Evolutionary conservation across 2,797 vertebrate genomes (phyloP), one percentile per base, ranked within the genome.

Genomic region (Cynodonichthys magdalenae): DNA sequence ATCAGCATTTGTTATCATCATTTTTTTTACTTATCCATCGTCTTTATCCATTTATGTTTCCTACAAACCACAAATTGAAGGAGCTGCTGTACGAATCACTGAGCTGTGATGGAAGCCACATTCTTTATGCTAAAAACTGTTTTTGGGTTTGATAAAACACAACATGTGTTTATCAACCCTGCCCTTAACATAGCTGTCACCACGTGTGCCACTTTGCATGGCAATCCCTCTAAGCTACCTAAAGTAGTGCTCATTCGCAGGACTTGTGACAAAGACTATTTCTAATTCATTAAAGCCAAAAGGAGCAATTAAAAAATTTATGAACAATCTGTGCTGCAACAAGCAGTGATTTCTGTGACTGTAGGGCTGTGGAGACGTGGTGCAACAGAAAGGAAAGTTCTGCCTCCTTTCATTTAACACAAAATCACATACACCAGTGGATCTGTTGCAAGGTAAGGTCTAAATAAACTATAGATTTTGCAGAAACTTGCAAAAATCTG

Each of bases 211-310:
- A 77, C 85, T 90, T 87, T 87, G 77, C 88, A 87, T 71, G 71
- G 83, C 79, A 83, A 76, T 80, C 83, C 88, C 91, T 92, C 67
- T 70, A 60, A 92, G 92, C 85, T 58, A 92, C 89, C 82, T 83
- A 55, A 74, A 74, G 61, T 83, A 85, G 75, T 82, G 61, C 73
- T 76, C 17, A 34, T 70, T 82, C 27, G 41, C 57, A 64, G 59
- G 50, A 86, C 85, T 90, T 74, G 84, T 91, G 87, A 87, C 87
- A 86, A 92, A 89, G 84, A 84, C 72, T 53, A 93, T 94, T 79
- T 91, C 83, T 94, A 92, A 94, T 94, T 94, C 87, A 94, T 93
- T 91, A 92, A 94, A 93, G 93, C 93, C 93, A 92, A 94, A 93
- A 93, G 92, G 91, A 93, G 84, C 24, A 18, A 92, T 93, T 88